These are phyloP conservation scores for Drosophila rellima DNA, from an alignment of 2,888 invertebrate species.

Conservation along the genomic window DNA sequence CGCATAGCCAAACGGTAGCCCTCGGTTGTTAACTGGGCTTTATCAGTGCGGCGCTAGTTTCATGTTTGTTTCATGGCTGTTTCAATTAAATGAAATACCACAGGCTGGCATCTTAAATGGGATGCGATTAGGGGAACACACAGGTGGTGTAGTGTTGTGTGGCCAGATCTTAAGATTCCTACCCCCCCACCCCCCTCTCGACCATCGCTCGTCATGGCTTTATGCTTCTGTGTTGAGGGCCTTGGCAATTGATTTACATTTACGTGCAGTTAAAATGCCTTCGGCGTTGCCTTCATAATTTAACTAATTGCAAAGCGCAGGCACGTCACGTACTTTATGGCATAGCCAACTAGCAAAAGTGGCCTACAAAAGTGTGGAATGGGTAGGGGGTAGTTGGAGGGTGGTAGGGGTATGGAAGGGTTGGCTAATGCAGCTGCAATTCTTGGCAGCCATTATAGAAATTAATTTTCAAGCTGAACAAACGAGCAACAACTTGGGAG, in stretches of 20 bases:
- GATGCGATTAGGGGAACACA: conserved; percentile 70
- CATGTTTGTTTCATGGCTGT: conserved; percentile 68
- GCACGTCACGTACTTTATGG: conserved; percentile 70
- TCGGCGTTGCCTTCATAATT: conserved; percentile 63
- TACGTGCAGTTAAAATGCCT: conserved; percentile 71
- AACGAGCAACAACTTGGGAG: conserved; percentile 81
- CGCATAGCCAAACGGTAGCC: conserved; percentile 47
- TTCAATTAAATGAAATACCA: conserved; percentile 69
- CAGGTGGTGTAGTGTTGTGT: conserved; percentile 49
- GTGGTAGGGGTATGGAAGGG: not conserved
- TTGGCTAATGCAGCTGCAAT: conserved; percentile 68
- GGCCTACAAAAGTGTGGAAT: not conserved
- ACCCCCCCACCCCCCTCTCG: not conserved
- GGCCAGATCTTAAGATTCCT: conserved; percentile 14
- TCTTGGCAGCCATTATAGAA: conserved; percentile 80
- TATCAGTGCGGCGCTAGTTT: conserved; percentile 65
- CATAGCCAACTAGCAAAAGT: conserved; percentile 4
- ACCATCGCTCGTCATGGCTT: conserved; percentile 32
- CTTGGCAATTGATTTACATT: conserved; percentile 66
- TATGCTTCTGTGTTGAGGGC: conserved; percentile 19
- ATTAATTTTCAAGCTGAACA: conserved; percentile 81
- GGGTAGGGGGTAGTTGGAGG: not conserved
- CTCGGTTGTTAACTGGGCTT: conserved; percentile 32
- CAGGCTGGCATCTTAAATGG: conserved; percentile 58
- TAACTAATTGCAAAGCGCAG: conserved; percentile 80